Evolutionary conservation across 1,140 invertebrate species (phyloP).

Genomic region (Drosophila nebulosa): DNA sequence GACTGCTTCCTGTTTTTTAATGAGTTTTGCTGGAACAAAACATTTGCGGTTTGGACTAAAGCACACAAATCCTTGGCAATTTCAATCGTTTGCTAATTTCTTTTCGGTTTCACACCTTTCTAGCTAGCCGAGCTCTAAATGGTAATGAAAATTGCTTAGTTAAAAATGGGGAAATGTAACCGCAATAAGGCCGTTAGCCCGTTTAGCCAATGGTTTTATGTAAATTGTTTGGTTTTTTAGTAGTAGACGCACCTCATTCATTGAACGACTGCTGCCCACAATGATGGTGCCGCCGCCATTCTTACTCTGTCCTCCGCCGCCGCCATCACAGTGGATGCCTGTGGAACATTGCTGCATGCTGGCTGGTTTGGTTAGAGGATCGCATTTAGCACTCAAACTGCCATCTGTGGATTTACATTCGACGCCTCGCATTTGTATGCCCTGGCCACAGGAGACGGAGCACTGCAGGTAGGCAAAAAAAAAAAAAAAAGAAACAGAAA

Average conservation of each 20-base stretch:
- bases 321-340: conserved; percentile 84
- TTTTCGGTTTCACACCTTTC: too few relatives aligned
- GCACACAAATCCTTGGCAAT: too few relatives aligned
- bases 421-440: conserved; percentile 90
- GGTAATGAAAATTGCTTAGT: neutral
- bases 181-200: neutral
- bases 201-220: neutral
- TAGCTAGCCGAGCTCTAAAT: too few relatives aligned
- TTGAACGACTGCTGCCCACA: conserved; percentile 68
- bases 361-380: conserved; percentile 83
- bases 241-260: conserved; percentile 48
- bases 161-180: neutral
- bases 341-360: conserved; percentile 85
- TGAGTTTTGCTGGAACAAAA: too few relatives aligned
- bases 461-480: conserved; percentile 84
- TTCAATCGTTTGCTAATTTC: too few relatives aligned
- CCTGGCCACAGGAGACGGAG: conserved; percentile 92
- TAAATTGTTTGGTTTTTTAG: neutral
- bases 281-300: conserved; percentile 69
- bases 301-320: conserved; percentile 27
- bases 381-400: conserved; percentile 82
- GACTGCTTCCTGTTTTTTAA: too few relatives aligned
- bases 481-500: too few relatives aligned
- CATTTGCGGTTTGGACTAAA: too few relatives aligned
- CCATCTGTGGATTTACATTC: conserved; percentile 85